Evolutionary conservation across 1,140 invertebrate species (phyloP).

Genomic region (Triops cancriformis): DNA sequence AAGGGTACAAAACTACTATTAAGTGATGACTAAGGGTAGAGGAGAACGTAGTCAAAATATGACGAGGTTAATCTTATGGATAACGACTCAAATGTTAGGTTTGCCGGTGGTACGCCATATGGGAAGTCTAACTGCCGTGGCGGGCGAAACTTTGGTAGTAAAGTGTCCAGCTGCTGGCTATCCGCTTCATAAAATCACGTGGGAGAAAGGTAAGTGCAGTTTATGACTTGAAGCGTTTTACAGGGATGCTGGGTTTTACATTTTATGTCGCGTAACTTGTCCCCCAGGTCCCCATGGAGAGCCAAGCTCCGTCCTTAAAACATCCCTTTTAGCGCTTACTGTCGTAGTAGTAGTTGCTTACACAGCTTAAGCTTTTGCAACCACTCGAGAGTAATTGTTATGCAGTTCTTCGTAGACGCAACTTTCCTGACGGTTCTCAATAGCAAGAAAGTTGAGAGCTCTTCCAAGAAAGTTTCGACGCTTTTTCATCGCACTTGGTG

Average conservation of each 20-base stretch:
- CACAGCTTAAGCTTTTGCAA: too few relatives aligned
- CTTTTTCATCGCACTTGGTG: too few relatives aligned
- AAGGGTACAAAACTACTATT: too few relatives aligned
- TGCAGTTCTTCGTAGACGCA: too few relatives aligned
- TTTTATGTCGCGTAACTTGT: neutral
- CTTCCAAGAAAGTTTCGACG: too few relatives aligned
- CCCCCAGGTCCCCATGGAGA: neutral
- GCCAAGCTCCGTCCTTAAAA: too few relatives aligned
- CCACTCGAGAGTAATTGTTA: too few relatives aligned
- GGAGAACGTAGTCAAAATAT: neutral
- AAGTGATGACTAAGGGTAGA: neutral
- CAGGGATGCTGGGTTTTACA: neutral
- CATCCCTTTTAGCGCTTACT: too few relatives aligned
- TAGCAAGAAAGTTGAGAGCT: too few relatives aligned
- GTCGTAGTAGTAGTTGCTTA: too few relatives aligned
- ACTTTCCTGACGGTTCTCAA: too few relatives aligned
- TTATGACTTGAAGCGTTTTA: neutral
- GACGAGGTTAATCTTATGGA: conserved; percentile 16
- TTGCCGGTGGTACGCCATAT: conserved; percentile 79
- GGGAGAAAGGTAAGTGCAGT: conserved; percentile 67
- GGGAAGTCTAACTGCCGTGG: conserved; percentile 82
- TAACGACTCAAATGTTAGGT: conserved; percentile 46
- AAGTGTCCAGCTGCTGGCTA: conserved; percentile 89
- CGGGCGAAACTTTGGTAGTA: conserved; percentile 72
- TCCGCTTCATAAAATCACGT: conserved; percentile 75